Evolutionary conservation across 53 echinoderm and acorn worm species (phyloP).

Genomic region (Actinopyga echinites): DNA sequence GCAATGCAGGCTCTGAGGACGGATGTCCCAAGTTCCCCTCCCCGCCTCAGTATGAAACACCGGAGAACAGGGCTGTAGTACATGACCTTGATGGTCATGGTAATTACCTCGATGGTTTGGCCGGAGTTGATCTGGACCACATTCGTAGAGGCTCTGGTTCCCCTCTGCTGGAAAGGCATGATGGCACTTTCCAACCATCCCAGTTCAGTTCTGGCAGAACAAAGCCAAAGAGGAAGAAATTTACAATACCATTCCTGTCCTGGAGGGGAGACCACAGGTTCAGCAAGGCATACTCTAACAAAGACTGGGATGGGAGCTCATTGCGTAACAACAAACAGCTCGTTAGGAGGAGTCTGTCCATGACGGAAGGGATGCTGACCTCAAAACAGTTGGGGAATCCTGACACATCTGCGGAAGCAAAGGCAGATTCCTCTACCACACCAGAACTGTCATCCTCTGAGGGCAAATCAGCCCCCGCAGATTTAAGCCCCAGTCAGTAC

Average conservation of each 20-base stretch:
- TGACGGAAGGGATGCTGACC: constrained; percentile 24
- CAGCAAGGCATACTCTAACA: constrained; percentile 5
- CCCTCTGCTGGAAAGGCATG: constrained; percentile 64
- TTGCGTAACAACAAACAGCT: constrained; percentile 14
- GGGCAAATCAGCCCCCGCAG: background rate
- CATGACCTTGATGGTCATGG: background rate
- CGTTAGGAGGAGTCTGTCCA: constrained; percentile 22
- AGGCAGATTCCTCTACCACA: background rate
- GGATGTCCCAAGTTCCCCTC: background rate
- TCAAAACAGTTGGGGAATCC: background rate
- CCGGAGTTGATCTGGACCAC: constrained; percentile 51
- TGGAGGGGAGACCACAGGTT: constrained; percentile 36
- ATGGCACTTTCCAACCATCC: background rate
- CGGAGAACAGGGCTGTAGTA: background rate
- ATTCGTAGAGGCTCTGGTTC: constrained; percentile 75
- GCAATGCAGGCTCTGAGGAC: background rate
- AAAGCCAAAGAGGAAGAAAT: constrained; percentile 20
- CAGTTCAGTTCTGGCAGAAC: background rate
- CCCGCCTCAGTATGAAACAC: background rate
- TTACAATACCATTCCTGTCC: constrained; percentile 15
- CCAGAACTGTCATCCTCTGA: background rate
- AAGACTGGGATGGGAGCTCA: constrained; percentile 31
- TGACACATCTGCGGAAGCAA: background rate
- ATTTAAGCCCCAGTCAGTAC: background rate
- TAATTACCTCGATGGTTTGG: constrained; percentile 46